Percentiles rank a stretch among this genome's conserved stretches.
phyloP scores from a whole-genome alignment of 2,888 invertebrate species.

The Cryptocephalus primarius region DNA sequence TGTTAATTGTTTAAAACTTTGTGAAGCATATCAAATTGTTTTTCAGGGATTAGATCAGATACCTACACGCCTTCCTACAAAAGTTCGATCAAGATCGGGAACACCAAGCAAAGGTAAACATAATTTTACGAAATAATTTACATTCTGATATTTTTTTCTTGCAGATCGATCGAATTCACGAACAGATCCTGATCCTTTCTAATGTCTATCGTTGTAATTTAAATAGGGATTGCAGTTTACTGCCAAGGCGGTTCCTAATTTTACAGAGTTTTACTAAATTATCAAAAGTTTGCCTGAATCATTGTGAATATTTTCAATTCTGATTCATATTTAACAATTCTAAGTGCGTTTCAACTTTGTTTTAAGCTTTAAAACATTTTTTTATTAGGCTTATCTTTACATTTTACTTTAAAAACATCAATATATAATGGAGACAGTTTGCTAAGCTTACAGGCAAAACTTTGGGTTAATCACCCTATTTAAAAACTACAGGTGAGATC shows the following conservation, averaged over 20 bases:
- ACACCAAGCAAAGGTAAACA: constrained; percentile 29
- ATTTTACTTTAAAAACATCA: background rate
- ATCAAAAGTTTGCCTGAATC: no score
- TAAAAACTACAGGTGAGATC: no score
- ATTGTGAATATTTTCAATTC: no score
- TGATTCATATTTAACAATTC: no score
- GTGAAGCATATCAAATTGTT: background rate
- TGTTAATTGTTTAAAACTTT: background rate
- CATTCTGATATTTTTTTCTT: constrained; percentile 10
- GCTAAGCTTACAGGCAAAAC: background rate
- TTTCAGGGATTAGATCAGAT: constrained; percentile 50
- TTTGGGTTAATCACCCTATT: background rate
- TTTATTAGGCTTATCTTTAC: no score
- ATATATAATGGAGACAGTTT: background rate
- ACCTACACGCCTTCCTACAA: constrained; percentile 45
- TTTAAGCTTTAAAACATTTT: no score
- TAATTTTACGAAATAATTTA: no score
- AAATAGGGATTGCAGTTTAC: constrained; percentile 6
- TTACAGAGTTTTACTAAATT: no score
- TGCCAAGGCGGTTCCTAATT: no score
- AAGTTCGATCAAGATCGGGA: constrained; percentile 26
- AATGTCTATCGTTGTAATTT: constrained; percentile 6
- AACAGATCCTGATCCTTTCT: constrained; percentile 20
- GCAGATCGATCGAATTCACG: constrained; percentile 17
- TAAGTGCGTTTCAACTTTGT: no score